Percentiles rank a stretch among this genome's conserved stretches.
Evolutionary conservation across 2,797 vertebrate genomes (phyloP).

Genomic region (Aplochiton taeniatus): DNA sequence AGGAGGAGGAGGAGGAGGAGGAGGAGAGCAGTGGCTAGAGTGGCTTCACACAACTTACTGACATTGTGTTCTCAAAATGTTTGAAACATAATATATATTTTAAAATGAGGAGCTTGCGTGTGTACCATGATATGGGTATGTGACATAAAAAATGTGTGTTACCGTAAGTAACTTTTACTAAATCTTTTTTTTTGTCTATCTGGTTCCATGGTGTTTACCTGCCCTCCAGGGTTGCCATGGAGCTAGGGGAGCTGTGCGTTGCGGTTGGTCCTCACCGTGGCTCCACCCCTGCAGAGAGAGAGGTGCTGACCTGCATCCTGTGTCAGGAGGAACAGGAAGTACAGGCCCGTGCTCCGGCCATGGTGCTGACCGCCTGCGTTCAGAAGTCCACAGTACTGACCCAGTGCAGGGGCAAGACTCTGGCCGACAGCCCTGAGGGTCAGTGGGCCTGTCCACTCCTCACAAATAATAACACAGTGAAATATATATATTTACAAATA

Average conservation of each 20-base stretch:
- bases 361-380: slow-evolving; percentile 96
- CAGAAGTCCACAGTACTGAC: slow-evolving; percentile 96
- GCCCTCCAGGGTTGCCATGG: slow-evolving; percentile 67
- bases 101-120: too few species aligned
- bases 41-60: not conserved
- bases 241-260: slow-evolving; percentile 78
- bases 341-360: slow-evolving; percentile 83
- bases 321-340: slow-evolving; percentile 99
- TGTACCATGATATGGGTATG: too few species aligned
- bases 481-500: not conserved
- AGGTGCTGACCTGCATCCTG: slow-evolving; percentile 93
- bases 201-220: not conserved
- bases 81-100: too few species aligned
- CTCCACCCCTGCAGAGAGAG: slow-evolving; percentile 80
- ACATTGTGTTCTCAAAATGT: too few species aligned
- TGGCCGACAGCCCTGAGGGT: slow-evolving; percentile 70
- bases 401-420: slow-evolving; percentile 84
- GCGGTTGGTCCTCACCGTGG: slow-evolving; percentile 89
- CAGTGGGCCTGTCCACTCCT: slow-evolving; percentile 19
- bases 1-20: too few species aligned
- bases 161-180: too few species aligned
- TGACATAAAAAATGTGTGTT: too few species aligned
- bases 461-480: too few species aligned
- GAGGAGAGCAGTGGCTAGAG: too few species aligned
- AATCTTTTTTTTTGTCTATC: too few species aligned